Evolutionary conservation across 2,888 invertebrate genomes (phyloP).

Genomic region (Celastrina argiolus): DNA sequence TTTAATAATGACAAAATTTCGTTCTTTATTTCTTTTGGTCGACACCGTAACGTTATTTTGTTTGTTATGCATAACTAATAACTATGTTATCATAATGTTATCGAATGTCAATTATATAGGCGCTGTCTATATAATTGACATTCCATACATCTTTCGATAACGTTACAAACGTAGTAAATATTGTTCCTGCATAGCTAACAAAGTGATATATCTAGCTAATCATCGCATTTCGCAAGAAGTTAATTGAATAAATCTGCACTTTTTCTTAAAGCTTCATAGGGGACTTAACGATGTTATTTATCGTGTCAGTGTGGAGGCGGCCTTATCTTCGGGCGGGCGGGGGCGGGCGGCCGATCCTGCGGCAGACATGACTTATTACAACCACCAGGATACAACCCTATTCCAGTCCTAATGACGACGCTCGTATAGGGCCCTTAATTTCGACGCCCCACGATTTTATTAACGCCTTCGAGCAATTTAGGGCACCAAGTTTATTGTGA

Average conservation of each 20-base stretch:
- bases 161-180: too few species aligned
- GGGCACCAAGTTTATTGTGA: conserved; percentile 52
- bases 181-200: too few species aligned
- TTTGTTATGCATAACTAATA: too few species aligned
- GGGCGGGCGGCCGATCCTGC: conserved; percentile 48
- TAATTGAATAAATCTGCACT: conserved; percentile 13
- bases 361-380: conserved; percentile 75
- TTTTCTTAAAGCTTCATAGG: conserved; percentile 1
- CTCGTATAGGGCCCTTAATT: conserved; percentile 72
- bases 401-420: conserved; percentile 73
- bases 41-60: too few species aligned
- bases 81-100: too few species aligned
- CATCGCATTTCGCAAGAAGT: not conserved
- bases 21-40: too few species aligned
- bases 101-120: too few species aligned
- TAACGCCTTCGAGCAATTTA: conserved; percentile 70
- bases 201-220: not conserved
- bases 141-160: too few species aligned
- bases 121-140: too few species aligned
- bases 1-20: too few species aligned
- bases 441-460: conserved; percentile 74
- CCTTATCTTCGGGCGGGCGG: conserved; percentile 14
- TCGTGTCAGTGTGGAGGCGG: conserved; percentile 8
- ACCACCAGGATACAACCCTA: conserved; percentile 75
- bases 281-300: conserved; percentile 13